phyloP scores from a whole-genome alignment of 2,888 invertebrate genomes.

The Caenorhabditis sp. region DNA sequence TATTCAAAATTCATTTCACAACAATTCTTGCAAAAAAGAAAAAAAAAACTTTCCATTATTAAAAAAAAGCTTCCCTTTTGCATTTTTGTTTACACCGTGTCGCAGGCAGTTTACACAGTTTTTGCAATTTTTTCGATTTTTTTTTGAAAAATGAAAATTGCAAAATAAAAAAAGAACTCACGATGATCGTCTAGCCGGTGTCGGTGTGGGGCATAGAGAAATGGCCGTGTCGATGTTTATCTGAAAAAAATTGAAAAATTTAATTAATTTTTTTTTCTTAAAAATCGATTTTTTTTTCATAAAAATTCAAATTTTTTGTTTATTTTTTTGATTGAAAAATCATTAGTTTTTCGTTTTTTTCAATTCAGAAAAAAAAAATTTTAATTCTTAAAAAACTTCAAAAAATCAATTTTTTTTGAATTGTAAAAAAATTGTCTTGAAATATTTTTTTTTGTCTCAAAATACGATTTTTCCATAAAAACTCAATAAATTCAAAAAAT shows the following conservation, averaged over 20 bases:
- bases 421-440: background rate
- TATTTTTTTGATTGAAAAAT: background rate
- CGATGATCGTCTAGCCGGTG: constrained; percentile 43
- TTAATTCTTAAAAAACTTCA: background rate
- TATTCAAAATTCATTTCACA: no score
- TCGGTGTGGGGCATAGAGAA: constrained; percentile 60
- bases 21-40: background rate
- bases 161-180: constrained; percentile 25
- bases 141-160: background rate
- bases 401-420: background rate
- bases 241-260: constrained; percentile 24
- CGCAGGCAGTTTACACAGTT: background rate
- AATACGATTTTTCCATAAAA: no score
- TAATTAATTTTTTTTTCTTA: background rate
- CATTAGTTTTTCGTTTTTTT: background rate
- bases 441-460: no score
- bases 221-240: constrained; percentile 55
- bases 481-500: no score
- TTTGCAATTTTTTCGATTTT: background rate
- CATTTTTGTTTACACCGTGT: background rate
- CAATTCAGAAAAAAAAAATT: background rate
- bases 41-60: background rate
- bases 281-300: background rate
- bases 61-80: background rate
- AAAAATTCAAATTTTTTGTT: background rate